Evolutionary conservation across 2,113 vertebrate genomes (phyloP).

Genomic region (Apaloderma vittatum): DNA sequence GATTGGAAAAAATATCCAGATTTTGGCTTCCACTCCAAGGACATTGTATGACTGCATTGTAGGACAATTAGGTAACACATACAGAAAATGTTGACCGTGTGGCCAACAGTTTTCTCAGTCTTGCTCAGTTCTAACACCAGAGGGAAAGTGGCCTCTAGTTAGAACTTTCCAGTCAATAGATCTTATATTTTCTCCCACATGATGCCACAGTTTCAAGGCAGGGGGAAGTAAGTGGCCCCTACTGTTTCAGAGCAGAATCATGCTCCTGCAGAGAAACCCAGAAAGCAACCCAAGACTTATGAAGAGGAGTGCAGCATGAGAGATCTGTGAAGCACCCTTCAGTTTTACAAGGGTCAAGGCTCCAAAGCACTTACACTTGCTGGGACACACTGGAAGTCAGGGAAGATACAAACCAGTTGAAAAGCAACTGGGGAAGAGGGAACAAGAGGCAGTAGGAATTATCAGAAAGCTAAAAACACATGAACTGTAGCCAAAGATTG

Average conservation of each 20-base stretch:
- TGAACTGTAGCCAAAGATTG: not conserved
- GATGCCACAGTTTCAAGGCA: not conserved
- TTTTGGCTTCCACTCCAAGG: not conserved
- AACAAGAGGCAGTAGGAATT: rapidly evolving
- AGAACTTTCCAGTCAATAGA: not conserved
- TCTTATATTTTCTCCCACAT: not conserved
- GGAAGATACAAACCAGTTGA: not conserved
- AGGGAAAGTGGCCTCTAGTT: not conserved
- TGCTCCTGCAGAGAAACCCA: not conserved
- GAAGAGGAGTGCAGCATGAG: not conserved
- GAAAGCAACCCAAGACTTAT: not conserved
- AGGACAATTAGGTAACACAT: not conserved
- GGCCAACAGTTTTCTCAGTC: not conserved
- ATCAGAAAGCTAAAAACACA: not conserved
- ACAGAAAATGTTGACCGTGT: not conserved
- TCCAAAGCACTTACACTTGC: not conserved
- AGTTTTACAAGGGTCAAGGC: rapidly evolving
- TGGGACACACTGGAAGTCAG: not conserved
- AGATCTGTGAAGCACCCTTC: not conserved
- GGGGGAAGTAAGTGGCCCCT: not conserved
- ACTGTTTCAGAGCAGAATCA: not conserved
- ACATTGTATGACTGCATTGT: not conserved
- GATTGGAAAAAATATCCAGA: not conserved
- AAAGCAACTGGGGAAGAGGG: not conserved
- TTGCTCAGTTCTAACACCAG: not conserved